phyloP scores from a whole-genome alignment of 2,888 invertebrate species.

The Heliothis peltigera region DNA sequence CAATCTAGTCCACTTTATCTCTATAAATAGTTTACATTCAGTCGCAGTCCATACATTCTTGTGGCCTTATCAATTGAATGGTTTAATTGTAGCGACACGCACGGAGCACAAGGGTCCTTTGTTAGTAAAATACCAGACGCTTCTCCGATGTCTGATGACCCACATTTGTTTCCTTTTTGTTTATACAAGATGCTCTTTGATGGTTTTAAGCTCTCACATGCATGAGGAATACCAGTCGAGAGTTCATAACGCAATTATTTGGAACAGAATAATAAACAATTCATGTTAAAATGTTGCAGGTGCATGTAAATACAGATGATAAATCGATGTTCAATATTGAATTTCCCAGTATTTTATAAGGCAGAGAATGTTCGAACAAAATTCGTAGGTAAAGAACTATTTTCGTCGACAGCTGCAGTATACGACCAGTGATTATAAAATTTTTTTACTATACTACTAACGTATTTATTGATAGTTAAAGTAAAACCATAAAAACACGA shows the following conservation, averaged over 20 bases:
- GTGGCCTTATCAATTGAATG: slow-evolving; percentile 66
- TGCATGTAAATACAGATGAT: neutral
- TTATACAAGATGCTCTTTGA: slow-evolving; percentile 10
- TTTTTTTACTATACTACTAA: slow-evolving; percentile 32
- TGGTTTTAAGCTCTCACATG: slow-evolving; percentile 2
- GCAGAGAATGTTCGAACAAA: slow-evolving; percentile 7
- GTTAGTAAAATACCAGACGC: slow-evolving; percentile 24
- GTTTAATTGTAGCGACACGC: slow-evolving; percentile 44
- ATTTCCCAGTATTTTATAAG: slow-evolving; percentile 18
- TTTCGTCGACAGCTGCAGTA: slow-evolving; percentile 5
- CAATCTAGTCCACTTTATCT: slow-evolving; percentile 51
- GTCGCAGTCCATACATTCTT: slow-evolving; percentile 66
- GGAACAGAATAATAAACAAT: slow-evolving; percentile 22
- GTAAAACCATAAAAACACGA: slow-evolving; percentile 47
- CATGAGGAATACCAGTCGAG: slow-evolving; percentile 1
- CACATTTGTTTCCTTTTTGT: slow-evolving; percentile 20
- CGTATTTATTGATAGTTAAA: slow-evolving; percentile 51
- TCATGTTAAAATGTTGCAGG: slow-evolving; percentile 11
- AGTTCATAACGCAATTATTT: slow-evolving; percentile 1
- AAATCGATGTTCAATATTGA: neutral
- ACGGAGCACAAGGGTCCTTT: slow-evolving; percentile 34
- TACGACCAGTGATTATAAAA: slow-evolving; percentile 25
- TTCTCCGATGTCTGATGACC: slow-evolving; percentile 20
- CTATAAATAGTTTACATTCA: slow-evolving; percentile 61
- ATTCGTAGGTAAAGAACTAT: slow-evolving; percentile 13